Evolutionary conservation across 2,888 invertebrate species (phyloP).

Genomic region (Pardosa pseudoannulata): DNA sequence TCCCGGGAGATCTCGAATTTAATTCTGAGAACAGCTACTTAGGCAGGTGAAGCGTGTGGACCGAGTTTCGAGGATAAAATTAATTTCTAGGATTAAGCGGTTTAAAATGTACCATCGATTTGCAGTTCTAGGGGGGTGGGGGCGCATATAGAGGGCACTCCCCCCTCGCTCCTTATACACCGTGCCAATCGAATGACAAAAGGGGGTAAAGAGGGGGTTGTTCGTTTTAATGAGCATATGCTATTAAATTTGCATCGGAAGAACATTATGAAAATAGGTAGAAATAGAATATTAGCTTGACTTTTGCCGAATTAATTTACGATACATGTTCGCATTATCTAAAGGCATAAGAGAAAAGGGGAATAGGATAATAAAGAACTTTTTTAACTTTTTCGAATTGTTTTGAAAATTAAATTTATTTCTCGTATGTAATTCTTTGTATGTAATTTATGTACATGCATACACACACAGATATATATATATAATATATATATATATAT

Average conservation of each 20-base stretch:
- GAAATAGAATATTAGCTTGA: constrained; percentile 17
- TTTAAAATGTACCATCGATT: constrained; percentile 65
- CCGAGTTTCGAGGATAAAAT: constrained; percentile 50
- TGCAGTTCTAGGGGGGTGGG: not conserved
- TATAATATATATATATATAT: no score
- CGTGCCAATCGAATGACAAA: constrained; percentile 43
- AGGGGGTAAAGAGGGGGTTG: not conserved
- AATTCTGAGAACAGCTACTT: constrained; percentile 68
- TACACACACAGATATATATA: no score
- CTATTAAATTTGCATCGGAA: constrained; percentile 62
- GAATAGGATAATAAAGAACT: no score
- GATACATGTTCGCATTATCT: no score
- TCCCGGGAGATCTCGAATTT: constrained; percentile 52
- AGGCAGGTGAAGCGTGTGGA: constrained; percentile 49
- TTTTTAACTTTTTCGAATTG: no score
- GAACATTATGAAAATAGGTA: constrained; percentile 52
- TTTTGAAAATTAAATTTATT: no score
- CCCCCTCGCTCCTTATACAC: not conserved
- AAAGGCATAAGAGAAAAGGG: no score
- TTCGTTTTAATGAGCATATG: constrained; percentile 56
- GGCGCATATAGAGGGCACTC: not conserved
- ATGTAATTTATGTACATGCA: no score
- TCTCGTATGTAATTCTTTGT: no score
- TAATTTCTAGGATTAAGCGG: constrained; percentile 69
- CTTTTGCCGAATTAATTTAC: no score